Base-by-base conservation (phyloP, 2,888 invertebrate species). In the Lepetodrilus schrolli region DNA sequence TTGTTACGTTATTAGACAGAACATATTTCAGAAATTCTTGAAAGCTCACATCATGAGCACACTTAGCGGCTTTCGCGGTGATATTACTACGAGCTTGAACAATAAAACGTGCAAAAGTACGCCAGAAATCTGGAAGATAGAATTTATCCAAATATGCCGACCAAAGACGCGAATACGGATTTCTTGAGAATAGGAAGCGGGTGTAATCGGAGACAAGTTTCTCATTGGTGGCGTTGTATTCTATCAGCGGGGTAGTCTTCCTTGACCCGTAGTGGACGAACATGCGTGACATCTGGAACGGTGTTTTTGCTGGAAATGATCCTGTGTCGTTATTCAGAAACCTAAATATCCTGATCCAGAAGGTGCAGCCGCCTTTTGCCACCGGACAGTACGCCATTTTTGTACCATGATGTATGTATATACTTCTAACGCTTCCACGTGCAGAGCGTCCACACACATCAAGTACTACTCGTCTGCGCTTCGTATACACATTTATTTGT, bases 101-200 rank as follows among this genome's bases (percentile, higher is more conserved):
- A 8, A 82, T 78, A 2, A 49, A 49, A 34, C 23, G 72, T 1
- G 81, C 80, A 51, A 79, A 77, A 4, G 76, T 65, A 4, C 43
- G 23, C 85, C 84, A 85, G 68, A 84, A 85, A 49, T 82, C 81
- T 8, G 84, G 84, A 8, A 85, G 76, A 20, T 80, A 73, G 0
- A 84, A 69, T 69, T 85, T 85, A 71, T 85, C 84, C 43, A 85
- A 75, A 65, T 82, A 85, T 0, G 80, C 82, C 10, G 84, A 83
- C 77, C 82, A 82, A 13, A 85, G 74, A 10, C 84, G 74, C 5
- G 82, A 79, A 72, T 77, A 85, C 0, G 85, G 85, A 51, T 85
- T 74, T 4, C 85, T 69, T 0, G 80, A 78, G 2, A 83, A 81
- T 69, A 84, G 80, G 13, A 79, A 73, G 20, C 80, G 30, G 13